A percentile compares a stretch with the other conserved stretches of the same genome.
Evolutionary conservation across 2,113 vertebrate genomes (phyloP).

Genomic region (Hemiscyllium ocellatum): DNA sequence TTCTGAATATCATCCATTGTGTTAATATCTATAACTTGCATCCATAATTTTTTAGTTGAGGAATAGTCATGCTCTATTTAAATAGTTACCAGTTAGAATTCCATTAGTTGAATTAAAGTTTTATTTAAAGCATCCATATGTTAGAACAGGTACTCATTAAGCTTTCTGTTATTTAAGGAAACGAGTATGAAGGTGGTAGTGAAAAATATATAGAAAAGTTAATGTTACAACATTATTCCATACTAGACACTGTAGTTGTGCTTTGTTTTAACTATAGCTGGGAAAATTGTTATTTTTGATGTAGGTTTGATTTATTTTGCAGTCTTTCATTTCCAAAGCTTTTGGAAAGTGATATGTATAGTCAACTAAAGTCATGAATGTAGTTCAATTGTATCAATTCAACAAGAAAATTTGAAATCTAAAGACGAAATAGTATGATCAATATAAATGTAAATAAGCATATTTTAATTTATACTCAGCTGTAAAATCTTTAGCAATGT

Average conservation of each 20-base stretch:
- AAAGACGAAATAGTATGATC: background rate
- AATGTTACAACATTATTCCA: background rate
- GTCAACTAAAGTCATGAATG: background rate
- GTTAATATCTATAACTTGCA: background rate
- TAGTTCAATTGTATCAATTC: background rate
- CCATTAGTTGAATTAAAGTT: background rate
- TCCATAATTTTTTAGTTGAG: background rate
- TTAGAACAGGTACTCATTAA: background rate
- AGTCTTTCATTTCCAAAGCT: background rate
- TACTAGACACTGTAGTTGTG: background rate
- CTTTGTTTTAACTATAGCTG: background rate
- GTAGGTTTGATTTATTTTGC: background rate
- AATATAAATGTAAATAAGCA: background rate
- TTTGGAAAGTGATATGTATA: background rate
- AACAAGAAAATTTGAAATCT: background rate
- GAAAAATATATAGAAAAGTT: background rate
- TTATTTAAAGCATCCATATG: background rate
- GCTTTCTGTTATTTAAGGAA: background rate
- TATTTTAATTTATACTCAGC: background rate
- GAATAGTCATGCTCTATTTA: background rate
- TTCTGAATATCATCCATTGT: background rate
- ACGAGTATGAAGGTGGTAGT: background rate
- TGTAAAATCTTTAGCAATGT: background rate
- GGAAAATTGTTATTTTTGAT: background rate
- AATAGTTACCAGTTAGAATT: background rate